phyloP scores from a whole-genome alignment of 2,888 invertebrate species.

The Sepioteuthis lessoniana region DNA sequence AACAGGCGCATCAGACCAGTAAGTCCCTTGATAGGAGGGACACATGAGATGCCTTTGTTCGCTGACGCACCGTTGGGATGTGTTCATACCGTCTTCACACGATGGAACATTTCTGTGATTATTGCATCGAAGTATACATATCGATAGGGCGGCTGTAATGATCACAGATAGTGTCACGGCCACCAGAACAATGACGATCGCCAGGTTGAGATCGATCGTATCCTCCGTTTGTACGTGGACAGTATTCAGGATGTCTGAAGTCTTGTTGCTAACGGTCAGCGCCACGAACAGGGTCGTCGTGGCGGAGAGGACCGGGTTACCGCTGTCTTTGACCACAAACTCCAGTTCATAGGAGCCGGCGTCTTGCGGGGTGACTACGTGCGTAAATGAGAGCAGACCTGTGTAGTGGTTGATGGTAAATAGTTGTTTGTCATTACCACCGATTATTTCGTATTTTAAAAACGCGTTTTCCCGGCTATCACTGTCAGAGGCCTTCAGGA shows the following conservation, averaged over 20 bases:
- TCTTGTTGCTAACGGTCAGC: conserved; percentile 40
- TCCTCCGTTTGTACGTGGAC: conserved; percentile 4
- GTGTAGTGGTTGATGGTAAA: conserved; percentile 42
- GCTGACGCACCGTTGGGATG: neutral
- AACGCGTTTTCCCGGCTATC: conserved; percentile 23
- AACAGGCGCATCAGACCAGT: neutral
- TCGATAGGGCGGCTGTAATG: conserved; percentile 16
- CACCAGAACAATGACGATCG: conserved; percentile 42
- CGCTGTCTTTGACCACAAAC: conserved; percentile 37
- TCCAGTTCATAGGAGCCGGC: conserved; percentile 38
- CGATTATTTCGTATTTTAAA: conserved; percentile 2
- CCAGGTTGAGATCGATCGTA: conserved; percentile 34
- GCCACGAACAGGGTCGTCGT: neutral
- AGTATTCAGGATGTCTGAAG: neutral
- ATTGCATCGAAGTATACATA: conserved; percentile 39
- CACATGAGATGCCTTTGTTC: conserved; percentile 33
- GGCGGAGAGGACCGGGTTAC: conserved; percentile 14
- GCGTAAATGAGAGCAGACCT: conserved; percentile 15
- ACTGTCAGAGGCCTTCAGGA: neutral
- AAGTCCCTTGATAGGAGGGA: neutral
- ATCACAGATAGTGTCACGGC: conserved; percentile 43
- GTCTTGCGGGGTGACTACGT: neutral
- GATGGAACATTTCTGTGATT: conserved; percentile 37
- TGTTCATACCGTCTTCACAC: conserved; percentile 1
- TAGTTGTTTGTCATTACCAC: conserved; percentile 24